Percentiles rank a stretch among this genome's conserved stretches.
Evolutionary conservation across 2,113 vertebrate species (phyloP).

Genomic region (Prunella himalayana): DNA sequence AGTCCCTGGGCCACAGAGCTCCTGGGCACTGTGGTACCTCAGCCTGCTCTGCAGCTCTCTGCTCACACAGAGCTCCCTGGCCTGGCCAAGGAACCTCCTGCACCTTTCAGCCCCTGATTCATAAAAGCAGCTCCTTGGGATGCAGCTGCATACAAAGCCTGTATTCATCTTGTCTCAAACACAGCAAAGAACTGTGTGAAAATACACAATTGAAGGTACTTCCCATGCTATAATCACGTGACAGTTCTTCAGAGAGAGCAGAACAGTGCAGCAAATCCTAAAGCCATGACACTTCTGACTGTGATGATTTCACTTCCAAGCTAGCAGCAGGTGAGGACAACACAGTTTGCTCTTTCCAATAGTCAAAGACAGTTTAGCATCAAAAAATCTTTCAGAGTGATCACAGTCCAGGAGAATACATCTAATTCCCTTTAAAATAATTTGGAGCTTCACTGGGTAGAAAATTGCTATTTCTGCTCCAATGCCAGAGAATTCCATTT

Average conservation of each 20-base stretch:
- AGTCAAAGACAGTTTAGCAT: conserved; percentile 11
- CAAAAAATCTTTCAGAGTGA: conserved; percentile 7
- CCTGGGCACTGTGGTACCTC: background rate
- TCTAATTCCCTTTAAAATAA: conserved; percentile 56
- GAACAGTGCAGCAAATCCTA: background rate
- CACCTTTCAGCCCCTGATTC: background rate
- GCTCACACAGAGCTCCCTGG: background rate
- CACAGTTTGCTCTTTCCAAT: background rate
- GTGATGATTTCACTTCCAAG: background rate
- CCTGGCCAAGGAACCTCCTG: background rate
- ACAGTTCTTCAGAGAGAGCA: background rate
- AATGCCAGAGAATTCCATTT: conserved; percentile 50
- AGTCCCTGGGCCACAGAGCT: background rate
- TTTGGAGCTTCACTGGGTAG: conserved; percentile 64
- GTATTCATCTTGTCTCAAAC: background rate
- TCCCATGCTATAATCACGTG: background rate
- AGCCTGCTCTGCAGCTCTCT: background rate
- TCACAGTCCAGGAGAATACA: conserved; percentile 33
- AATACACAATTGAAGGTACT: background rate
- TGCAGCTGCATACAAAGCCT: background rate
- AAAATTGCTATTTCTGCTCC: conserved; percentile 67
- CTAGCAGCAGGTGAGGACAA: background rate
- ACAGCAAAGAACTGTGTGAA: background rate
- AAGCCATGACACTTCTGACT: background rate
- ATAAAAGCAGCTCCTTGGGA: background rate